Evolutionary conservation across 2,113 vertebrate genomes (phyloP), one percentile per base, ranked within the genome.

Genomic region (Xiphophorus maculatus): DNA sequence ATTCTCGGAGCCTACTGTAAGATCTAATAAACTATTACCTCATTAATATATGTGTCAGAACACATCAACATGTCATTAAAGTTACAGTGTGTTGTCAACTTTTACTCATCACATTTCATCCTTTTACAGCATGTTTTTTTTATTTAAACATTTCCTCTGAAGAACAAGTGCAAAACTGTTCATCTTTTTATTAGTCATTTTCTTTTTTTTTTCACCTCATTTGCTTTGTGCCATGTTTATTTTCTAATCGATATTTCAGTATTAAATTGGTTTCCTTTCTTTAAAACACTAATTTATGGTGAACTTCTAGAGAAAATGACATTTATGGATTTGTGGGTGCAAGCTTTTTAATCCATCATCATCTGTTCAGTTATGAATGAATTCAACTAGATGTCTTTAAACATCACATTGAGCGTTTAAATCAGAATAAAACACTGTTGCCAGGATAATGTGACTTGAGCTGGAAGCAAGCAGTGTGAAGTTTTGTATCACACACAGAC

Each of bases 21-120:
- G 29, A 42, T 30, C 42, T 63, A 48, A 64, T 19, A 42, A 74
- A 70, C 22, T 25, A 54, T 65, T 71, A 82, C 75, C 77, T 84
- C 77, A 61, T 63, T 4, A 73, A 67, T 12, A 33, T 60, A 29
- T 11, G 44, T 67, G 44, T 78, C 60, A 32, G 14, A 40, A 19
- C 29, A 44, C 51, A 51, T 65, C 0, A 63, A 79, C 12, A 2
- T 37, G 4, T 65, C 42, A 60, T 77, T 48, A 83, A 76, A 19
- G 7, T 67, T 22, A 61, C 1, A 30, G 29, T 48, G 61, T 28
- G 11, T 58, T 11, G 58, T 62, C 22, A 11, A 5, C 30, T 22
- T 11, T 65, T 35, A 25, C 22, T 65, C 30, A 25, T 65, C 25
- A 1, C 3, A 25, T 68, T 35, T 69, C 51, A 32, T 72, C 0